Conservation (phyloP, 2,797 vertebrate genomes). For the Esox masquinongy region DNA sequence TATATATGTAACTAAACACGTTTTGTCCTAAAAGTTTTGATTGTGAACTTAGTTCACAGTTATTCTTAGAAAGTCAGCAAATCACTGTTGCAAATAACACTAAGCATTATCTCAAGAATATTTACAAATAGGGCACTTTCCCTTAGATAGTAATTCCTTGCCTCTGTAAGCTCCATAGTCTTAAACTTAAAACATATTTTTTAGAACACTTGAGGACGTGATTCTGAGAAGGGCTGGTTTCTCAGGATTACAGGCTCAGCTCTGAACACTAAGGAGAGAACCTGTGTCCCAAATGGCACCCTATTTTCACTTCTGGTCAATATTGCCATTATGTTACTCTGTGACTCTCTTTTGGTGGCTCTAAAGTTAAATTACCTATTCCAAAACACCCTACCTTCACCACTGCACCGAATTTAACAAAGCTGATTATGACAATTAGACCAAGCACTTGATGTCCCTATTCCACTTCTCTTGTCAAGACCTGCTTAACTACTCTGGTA, state of each 20-base stretch:
- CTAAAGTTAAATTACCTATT: too few relatives aligned
- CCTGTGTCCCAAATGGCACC: too few relatives aligned
- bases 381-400: too few relatives aligned
- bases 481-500: too few relatives aligned
- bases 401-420: too few relatives aligned
- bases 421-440: too few relatives aligned
- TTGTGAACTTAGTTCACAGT: background rate
- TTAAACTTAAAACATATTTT: constrained; percentile 66
- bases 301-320: background rate
- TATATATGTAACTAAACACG: background rate
- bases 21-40: background rate
- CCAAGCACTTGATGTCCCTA: too few relatives aligned
- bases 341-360: background rate
- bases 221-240: constrained; percentile 55
- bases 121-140: background rate
- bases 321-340: background rate
- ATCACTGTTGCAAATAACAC: background rate
- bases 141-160: constrained; percentile 35
- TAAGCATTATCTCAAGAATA: background rate
- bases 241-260: constrained; percentile 57
- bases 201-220: constrained; percentile 61
- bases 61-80: background rate
- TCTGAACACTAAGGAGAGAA: constrained; percentile 33
- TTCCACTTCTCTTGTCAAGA: too few relatives aligned
- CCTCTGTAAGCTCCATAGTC: constrained; percentile 59